These are phyloP conservation scores for Daktulosphaira vitifoliae DNA, from an alignment of 1,140 invertebrate species.

Conservation along the genomic window DNA sequence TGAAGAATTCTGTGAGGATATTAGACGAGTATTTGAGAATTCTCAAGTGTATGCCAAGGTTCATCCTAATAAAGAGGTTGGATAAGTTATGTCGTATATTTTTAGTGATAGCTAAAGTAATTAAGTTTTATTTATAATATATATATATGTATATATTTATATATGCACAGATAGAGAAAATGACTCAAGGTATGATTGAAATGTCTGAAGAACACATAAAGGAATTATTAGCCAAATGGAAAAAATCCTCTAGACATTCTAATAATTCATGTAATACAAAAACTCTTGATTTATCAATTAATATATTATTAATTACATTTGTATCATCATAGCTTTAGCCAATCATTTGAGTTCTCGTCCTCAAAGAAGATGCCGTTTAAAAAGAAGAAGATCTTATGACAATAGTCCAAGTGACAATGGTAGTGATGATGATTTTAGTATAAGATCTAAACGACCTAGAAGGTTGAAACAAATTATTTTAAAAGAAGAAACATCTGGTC, in stretches of 20 bases:
- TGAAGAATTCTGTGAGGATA: slow-evolving; percentile 73
- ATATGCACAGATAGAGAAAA: neutral
- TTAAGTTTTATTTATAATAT: too few relatives aligned
- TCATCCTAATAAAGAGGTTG: slow-evolving; percentile 64
- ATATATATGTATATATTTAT: too few relatives aligned
- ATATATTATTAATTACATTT: neutral
- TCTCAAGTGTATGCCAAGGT: slow-evolving; percentile 84
- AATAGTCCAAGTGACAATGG: slow-evolving; percentile 19
- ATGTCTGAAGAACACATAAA: slow-evolving; percentile 8
- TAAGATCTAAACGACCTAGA: neutral
- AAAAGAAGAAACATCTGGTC: slow-evolving; percentile 8
- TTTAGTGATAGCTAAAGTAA: too few relatives aligned
- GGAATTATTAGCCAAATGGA: slow-evolving; percentile 7
- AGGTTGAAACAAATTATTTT: neutral
- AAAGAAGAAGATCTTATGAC: slow-evolving; percentile 1
- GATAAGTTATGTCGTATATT: too few relatives aligned
- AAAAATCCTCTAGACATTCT: neutral
- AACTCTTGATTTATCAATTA: too few relatives aligned
- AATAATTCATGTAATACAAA: neutral
- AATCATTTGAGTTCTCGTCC: slow-evolving; percentile 22
- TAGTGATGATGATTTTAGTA: slow-evolving; percentile 24
- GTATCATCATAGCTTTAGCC: slow-evolving; percentile 4
- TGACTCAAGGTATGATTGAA: slow-evolving; percentile 16
- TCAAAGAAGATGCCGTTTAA: slow-evolving; percentile 18
- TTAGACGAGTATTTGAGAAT: slow-evolving; percentile 82